These are phyloP conservation scores for Archivesica marissinica DNA, from an alignment of 1,140 invertebrate species.

Conservation along the genomic window DNA sequence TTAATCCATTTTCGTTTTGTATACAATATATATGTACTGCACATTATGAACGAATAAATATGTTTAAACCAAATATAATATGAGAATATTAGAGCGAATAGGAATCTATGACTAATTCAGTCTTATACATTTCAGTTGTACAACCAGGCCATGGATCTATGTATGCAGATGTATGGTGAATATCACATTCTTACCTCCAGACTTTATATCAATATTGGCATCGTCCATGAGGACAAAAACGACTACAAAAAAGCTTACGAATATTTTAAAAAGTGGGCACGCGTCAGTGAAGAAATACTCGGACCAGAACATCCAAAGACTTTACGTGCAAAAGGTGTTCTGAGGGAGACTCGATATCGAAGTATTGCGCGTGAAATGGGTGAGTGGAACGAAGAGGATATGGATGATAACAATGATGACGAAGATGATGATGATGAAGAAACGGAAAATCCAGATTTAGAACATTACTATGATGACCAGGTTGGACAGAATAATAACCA, in stretches of 20 bases:
- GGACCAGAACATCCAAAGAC: constrained; percentile 83
- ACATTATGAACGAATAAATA: too few relatives aligned
- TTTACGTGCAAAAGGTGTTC: constrained; percentile 80
- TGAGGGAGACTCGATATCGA: constrained; percentile 79
- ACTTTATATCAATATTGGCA: constrained; percentile 83
- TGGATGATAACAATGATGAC: constrained; percentile 69
- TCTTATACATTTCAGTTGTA: constrained; percentile 78
- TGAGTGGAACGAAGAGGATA: constrained; percentile 74
- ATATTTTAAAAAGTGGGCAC: constrained; percentile 83
- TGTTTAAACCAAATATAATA: too few relatives aligned
- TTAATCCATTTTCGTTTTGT: too few relatives aligned
- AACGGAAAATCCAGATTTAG: constrained; percentile 75
- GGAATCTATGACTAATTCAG: not conserved
- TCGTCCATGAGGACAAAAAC: constrained; percentile 83
- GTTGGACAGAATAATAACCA: constrained; percentile 64
- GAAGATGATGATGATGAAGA: constrained; percentile 74
- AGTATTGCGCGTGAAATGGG: constrained; percentile 79
- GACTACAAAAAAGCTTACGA: constrained; percentile 82
- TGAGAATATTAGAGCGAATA: too few relatives aligned
- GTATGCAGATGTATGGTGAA: constrained; percentile 83
- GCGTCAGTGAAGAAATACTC: constrained; percentile 82
- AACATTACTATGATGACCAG: constrained; percentile 78
- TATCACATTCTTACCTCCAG: constrained; percentile 81
- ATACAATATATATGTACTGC: too few relatives aligned
- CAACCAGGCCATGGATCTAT: constrained; percentile 82